Evolutionary conservation across 2,113 vertebrate species (phyloP).

Genomic region (Harpagus bidentatus): DNA sequence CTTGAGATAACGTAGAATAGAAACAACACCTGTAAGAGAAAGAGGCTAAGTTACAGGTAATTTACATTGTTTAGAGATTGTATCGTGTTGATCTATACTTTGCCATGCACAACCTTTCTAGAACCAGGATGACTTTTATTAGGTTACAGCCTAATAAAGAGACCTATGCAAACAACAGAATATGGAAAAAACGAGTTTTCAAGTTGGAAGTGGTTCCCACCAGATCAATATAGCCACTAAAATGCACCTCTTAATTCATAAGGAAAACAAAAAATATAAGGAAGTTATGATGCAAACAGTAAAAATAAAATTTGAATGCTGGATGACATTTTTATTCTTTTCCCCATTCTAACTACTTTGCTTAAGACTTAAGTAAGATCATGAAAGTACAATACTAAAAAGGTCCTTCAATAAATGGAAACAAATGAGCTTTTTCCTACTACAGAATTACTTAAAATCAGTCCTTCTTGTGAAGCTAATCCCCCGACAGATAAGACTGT

Average conservation of each 20-base stretch:
- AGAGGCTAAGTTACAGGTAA: neutral
- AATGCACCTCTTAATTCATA: neutral
- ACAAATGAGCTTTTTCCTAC: slow-evolving; percentile 72
- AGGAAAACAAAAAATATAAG: neutral
- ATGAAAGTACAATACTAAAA: slow-evolving; percentile 70
- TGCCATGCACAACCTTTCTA: neutral
- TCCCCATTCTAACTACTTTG: slow-evolving; percentile 14
- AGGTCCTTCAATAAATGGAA: slow-evolving; percentile 72
- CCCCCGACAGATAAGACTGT: slow-evolving; percentile 69
- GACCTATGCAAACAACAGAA: neutral
- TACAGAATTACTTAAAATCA: slow-evolving; percentile 69
- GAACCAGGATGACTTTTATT: neutral
- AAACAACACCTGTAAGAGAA: neutral
- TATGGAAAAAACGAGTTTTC: neutral
- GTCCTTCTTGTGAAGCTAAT: slow-evolving; percentile 75
- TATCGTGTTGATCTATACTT: neutral
- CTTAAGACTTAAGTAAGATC: slow-evolving; percentile 62
- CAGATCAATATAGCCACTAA: neutral
- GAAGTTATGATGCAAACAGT: neutral
- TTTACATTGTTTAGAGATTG: neutral
- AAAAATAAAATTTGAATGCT: slow-evolving; percentile 1
- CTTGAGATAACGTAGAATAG: neutral
- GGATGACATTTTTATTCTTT: slow-evolving; percentile 45
- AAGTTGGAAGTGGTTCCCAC: neutral
- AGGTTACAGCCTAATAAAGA: neutral